Base-by-base conservation (phyloP, 1,140 invertebrate genomes). In the Alviniconcha marisindica region DNA sequence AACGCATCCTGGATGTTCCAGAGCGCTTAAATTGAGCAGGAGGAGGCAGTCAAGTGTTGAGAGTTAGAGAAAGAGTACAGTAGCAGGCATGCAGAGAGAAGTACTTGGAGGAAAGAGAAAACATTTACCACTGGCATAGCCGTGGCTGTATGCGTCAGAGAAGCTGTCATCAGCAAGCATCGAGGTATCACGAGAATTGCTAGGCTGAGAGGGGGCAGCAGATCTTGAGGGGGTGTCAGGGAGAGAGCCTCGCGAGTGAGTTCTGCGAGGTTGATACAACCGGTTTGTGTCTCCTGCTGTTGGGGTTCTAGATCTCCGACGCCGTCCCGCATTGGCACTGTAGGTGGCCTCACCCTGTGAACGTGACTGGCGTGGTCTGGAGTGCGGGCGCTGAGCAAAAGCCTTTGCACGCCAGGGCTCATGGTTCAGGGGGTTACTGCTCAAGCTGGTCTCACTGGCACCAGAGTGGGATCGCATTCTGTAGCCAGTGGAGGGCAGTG, bases 371-470 rank as follows among this genome's bases (percentile, higher is more conserved):
- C 14, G 40, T 18, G 73, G 33, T 51, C 42, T 48, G 40, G 84
- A 81, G 5, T 38, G 18, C 21, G 48, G 74, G 2, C 54, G 36
- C 3, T 78, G 71, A 42, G 48, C 36, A 12, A 51, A 5, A 1
- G 80, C 81, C 42, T 85, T 82, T 15, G 44, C 60, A 12, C 84
- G 73, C 84, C 84, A 85, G 42, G 84, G 84, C 4, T 85, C 74
- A 63, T 85, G 73, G 15, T n/a, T 82, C 1, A 85, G 60, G 60
- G 84, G 84, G 56, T 85, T 85, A 51, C 73, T 76, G 44, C 31
- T 31, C 73, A 76, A 10, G 40, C 73, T 76, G 73, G 73, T 76
- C 21, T 76, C 42, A 33, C 73, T 76, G n/a, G 73, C 73, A 7
- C 73, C 73, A 28, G 73, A 76, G 14, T 51, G 40, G 40, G 73